Conservation (phyloP, 2,113 vertebrate genomes). For the Campylomormyrus tamandua region DNA sequence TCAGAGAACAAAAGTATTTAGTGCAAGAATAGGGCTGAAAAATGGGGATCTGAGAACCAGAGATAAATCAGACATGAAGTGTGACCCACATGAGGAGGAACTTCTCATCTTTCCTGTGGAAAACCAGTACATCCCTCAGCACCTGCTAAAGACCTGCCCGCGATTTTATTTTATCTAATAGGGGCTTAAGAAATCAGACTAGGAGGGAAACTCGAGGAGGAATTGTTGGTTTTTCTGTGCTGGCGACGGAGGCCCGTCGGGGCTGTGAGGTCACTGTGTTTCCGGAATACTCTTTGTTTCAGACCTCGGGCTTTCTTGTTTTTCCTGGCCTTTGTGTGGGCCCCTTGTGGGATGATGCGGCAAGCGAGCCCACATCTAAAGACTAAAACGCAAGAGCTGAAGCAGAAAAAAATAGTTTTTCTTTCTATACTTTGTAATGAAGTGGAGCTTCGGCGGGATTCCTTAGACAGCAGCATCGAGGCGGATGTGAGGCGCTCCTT, state of each 20-base stretch:
- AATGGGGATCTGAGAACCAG: neutral
- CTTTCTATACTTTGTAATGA: slow-evolving; percentile 20
- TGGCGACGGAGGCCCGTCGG: neutral
- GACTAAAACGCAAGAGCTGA: neutral
- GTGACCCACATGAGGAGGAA: neutral
- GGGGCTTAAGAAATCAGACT: neutral
- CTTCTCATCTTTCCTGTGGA: neutral
- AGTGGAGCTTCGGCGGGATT: neutral
- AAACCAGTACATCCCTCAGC: neutral
- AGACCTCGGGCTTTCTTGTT: neutral
- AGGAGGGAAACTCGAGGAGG: neutral
- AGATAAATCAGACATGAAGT: neutral
- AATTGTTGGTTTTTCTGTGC: neutral
- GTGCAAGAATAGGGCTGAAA: neutral
- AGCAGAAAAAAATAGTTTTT: slow-evolving; percentile 23
- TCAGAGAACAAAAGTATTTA: neutral
- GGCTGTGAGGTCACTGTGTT: neutral
- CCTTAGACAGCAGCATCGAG: slow-evolving; percentile 21
- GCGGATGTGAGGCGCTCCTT: neutral
- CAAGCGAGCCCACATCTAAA: slow-evolving; percentile 26
- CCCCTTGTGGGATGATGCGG: neutral
- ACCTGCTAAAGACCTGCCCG: neutral
- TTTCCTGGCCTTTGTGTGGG: neutral
- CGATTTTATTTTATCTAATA: neutral
- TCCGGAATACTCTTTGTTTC: neutral